Percentiles rank a stretch among this genome's conserved stretches.
Conservation (phyloP, 2,888 invertebrate species). For the Phortica magna region DNA sequence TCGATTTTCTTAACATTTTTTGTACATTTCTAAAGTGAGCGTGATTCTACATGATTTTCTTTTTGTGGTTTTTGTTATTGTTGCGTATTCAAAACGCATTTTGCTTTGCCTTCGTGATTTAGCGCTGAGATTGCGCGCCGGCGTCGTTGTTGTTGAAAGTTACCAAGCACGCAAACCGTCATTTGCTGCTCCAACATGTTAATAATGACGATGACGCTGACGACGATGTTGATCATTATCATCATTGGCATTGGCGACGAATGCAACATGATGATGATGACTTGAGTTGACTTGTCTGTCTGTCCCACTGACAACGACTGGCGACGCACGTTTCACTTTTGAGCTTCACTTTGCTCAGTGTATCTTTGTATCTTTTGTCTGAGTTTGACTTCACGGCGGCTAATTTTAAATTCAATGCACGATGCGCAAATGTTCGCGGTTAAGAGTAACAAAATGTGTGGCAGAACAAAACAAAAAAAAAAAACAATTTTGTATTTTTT, state of each 20-base stretch:
- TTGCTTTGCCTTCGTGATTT: constrained; percentile 22
- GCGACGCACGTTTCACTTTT: constrained; percentile 21
- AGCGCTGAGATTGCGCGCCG: constrained; percentile 27
- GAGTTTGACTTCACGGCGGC: constrained; percentile 9
- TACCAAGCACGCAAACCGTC: not conserved
- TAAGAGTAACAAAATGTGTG: constrained; percentile 33
- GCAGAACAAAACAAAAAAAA: not conserved
- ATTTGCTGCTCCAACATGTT: not conserved
- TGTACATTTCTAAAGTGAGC: not conserved
- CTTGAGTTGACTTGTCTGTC: constrained; percentile 11
- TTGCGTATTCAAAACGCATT: constrained; percentile 33
- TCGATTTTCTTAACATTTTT: not conserved
- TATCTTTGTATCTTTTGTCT: constrained; percentile 1
- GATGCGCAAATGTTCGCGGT: constrained; percentile 8
- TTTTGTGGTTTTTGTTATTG: not conserved
- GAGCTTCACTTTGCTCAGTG: not conserved
- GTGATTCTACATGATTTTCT: not conserved
- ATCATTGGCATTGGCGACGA: not conserved
- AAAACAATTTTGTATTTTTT: not conserved
- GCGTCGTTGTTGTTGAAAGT: not conserved
- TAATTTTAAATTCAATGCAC: constrained; percentile 36
- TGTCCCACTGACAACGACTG: not conserved
- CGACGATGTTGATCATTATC: constrained; percentile 5
- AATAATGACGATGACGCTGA: not conserved
- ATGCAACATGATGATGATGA: constrained; percentile 28